phyloP scores from a whole-genome alignment of 2,113 vertebrate species.

The Petrocephalus zakoni region DNA sequence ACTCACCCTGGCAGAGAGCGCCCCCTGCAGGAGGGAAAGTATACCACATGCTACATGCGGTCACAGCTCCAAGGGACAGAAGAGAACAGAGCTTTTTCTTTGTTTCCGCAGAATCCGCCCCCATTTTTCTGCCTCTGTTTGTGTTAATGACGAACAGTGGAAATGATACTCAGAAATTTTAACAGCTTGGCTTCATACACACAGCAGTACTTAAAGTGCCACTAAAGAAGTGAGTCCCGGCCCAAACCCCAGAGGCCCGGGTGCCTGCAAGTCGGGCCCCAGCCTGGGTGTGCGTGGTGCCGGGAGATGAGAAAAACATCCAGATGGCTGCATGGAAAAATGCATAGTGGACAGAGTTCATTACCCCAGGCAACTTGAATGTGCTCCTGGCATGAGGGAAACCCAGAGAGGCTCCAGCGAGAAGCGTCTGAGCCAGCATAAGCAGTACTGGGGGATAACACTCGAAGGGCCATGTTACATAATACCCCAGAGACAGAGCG shows the following conservation, averaged over 20 bases:
- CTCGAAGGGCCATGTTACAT: not conserved
- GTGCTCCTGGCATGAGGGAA: not conserved
- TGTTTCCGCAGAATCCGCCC: not conserved
- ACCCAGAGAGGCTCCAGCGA: not conserved
- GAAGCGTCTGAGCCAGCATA: not conserved
- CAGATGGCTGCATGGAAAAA: constrained; percentile 48
- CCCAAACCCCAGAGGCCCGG: not conserved
- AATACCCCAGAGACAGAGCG: not conserved
- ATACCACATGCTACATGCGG: not conserved
- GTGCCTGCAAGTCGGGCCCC: not conserved
- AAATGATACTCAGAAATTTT: not conserved
- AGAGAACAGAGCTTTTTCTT: not conserved
- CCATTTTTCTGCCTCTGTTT: not conserved
- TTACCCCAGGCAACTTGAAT: constrained; percentile 17
- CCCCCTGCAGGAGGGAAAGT: constrained; percentile 50
- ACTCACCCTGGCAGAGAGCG: constrained; percentile 68
- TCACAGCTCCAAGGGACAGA: not conserved
- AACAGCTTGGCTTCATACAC: not conserved
- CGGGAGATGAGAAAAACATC: constrained; percentile 30
- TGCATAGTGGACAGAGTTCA: constrained; percentile 50
- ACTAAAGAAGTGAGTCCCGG: not conserved
- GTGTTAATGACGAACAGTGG: not conserved
- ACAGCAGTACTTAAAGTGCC: not conserved
- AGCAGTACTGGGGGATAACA: not conserved
- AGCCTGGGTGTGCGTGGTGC: not conserved